These are phyloP conservation scores for Perodicticus potto DNA, from an alignment of 2,797 vertebrate genomes.

Conservation along the genomic window DNA sequence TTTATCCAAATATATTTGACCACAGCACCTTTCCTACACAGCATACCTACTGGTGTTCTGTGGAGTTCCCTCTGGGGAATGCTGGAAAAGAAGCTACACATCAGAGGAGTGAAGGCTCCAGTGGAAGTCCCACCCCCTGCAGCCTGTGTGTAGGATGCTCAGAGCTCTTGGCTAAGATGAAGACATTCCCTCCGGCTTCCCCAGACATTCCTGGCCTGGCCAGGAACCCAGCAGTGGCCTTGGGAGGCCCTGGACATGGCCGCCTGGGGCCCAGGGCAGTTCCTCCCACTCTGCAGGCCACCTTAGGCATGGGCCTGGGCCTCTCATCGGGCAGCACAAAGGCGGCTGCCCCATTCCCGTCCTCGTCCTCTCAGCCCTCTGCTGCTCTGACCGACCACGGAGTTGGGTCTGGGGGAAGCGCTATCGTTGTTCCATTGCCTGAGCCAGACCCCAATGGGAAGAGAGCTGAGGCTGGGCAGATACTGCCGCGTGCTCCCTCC, in stretches of 20 bases:
- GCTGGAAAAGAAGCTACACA: background rate
- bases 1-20: background rate
- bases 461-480: background rate
- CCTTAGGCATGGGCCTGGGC: background rate
- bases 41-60: background rate
- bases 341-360: background rate
- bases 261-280: background rate
- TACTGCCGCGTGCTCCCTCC: background rate
- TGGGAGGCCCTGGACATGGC: background rate
- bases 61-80: background rate
- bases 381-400: background rate
- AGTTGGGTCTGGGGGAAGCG: no score
- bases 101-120: background rate
- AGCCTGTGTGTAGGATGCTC: no score
- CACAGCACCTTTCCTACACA: background rate
- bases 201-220: background rate
- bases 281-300: background rate
- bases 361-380: background rate
- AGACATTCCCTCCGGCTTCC: background rate
- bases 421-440: accelerated
- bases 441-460: background rate
- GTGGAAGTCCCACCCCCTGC: background rate
- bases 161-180: background rate
- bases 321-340: background rate
- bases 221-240: background rate